Base-by-base conservation (phyloP, 2,888 invertebrate species). In the Sabatieria punctata region DNA sequence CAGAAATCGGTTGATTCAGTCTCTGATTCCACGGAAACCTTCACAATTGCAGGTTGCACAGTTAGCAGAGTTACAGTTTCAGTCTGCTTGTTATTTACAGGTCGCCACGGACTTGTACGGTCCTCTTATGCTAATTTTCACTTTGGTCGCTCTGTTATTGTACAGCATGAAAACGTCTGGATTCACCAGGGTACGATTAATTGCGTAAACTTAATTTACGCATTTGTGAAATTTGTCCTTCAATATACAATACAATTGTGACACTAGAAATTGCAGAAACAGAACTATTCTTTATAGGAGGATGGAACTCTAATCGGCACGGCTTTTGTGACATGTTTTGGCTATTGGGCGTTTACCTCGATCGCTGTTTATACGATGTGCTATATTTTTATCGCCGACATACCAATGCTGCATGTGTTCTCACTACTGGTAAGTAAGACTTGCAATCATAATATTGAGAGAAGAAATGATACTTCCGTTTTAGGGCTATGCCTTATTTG, bases 251-350 rank as follows among this genome's bases (percentile, higher is more conserved):
- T 30, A 8, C 8, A 15, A 8, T 8, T 11, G 30, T 11, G 30
- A 11, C 15, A 15, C 15, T 11, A 30, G 8, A 30, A 30, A 30
- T 30, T 30, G 30, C n/a, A n/a, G n/a, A n/a, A n/a, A n/a, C n/a
- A n/a, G n/a, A n/a, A n/a, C 25, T 37, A 43, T 2, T 50, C n/a
- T 1, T 43, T 49, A 4, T 60, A 70, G 70, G 64, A 68, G 58
- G 71, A 71, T 51, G 71, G 71, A 19, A 71, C 71, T 13, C 53
- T 71, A 51, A 72, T 71, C 64, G 71, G 71, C 4, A 67, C 70
- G 39, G 70, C 71, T 1, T 65, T 71, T 57, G 65, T 67, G 21
- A 65, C 68, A 13, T 71, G 71, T 54, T 71, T 72, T 55, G 67
- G 67, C n/a, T 70, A 71, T 54, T 71, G 71, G 71, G 48, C 71